Evolutionary conservation across 2,113 vertebrate species (phyloP).

Genomic region (Isurus oxyrinchus): DNA sequence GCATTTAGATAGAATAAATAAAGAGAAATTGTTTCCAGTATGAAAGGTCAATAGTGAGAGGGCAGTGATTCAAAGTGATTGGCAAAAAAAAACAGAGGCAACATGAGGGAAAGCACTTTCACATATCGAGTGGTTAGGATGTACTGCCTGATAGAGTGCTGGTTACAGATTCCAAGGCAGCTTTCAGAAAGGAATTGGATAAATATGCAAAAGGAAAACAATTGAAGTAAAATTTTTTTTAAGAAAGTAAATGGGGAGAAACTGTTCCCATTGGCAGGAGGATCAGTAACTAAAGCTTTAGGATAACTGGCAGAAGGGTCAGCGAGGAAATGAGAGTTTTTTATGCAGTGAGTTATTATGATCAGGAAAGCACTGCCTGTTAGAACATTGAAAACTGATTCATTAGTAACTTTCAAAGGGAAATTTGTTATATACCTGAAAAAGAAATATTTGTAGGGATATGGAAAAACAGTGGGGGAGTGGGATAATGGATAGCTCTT

Average conservation of each 20-base stretch:
- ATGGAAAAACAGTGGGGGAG: background rate
- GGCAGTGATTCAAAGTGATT: too few relatives aligned
- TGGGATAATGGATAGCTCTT: background rate
- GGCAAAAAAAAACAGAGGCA: too few relatives aligned
- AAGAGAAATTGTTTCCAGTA: too few relatives aligned
- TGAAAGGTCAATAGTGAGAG: too few relatives aligned
- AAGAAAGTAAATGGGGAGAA: background rate
- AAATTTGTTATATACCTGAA: background rate
- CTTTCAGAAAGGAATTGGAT: too few relatives aligned
- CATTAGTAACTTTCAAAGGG: background rate
- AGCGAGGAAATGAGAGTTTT: background rate
- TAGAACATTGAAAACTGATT: background rate
- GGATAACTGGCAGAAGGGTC: background rate
- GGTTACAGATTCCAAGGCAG: too few relatives aligned
- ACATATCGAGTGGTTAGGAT: too few relatives aligned
- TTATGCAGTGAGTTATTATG: background rate
- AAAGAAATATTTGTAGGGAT: background rate
- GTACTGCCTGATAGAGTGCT: too few relatives aligned
- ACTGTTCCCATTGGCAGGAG: background rate
- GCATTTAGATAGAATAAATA: too few relatives aligned
- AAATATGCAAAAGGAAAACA: too few relatives aligned
- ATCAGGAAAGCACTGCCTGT: background rate
- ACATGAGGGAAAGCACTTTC: too few relatives aligned
- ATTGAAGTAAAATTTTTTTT: background rate
- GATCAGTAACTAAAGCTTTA: background rate